Evolutionary conservation across 2,888 invertebrate species (phyloP), one percentile per base, ranked within the genome.

Genomic region (Limnephilus marmoratus): DNA sequence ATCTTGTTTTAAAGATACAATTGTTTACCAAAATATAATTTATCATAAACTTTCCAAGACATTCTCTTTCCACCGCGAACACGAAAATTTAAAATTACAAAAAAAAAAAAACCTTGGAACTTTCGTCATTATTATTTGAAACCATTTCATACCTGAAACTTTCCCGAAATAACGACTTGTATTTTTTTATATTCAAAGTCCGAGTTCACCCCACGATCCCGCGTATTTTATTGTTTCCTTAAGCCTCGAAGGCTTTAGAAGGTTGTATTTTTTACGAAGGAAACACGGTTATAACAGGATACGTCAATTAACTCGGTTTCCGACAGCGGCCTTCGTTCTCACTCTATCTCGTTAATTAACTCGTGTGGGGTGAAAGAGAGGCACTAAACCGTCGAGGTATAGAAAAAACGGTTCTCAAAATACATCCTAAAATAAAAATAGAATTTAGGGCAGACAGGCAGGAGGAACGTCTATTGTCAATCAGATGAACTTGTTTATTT

Each of bases 271-370:
- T 87, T 87, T 29, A 31, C 29, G 45, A 24, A 87, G 68, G 87
- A 37, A 87, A 81, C 87, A 81, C 86, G 83, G 91, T 81, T 90
- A 93, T 93, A 92, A 92, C 92, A 92, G 93, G 92, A 93, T 87
- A 90, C 92, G 90, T 92, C 93, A 93, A 93, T 93, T 93, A 93
- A 90, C 85, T 82, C 81, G n/a, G 45, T n/a, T 90, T 90, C 92
- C 90, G 90, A 92, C 87, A 87, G 68, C 53, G 82, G 87, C 85
- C 85, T 81, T 92, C 85, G 34, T 49, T 90, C 91, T 86, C 89
- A 81, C 90, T 91, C 91, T 89, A 15, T 53, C 90, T 37, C 53
- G 53, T 81, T 91, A 83, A 82, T 82, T 90, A 83, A 49, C 83
- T 34, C 37, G 53, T 49, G 29, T 53, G 83, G 82, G n/a, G 90